Evolutionary conservation across 2,797 vertebrate genomes (phyloP).

Genomic region (Lophius americanus): DNA sequence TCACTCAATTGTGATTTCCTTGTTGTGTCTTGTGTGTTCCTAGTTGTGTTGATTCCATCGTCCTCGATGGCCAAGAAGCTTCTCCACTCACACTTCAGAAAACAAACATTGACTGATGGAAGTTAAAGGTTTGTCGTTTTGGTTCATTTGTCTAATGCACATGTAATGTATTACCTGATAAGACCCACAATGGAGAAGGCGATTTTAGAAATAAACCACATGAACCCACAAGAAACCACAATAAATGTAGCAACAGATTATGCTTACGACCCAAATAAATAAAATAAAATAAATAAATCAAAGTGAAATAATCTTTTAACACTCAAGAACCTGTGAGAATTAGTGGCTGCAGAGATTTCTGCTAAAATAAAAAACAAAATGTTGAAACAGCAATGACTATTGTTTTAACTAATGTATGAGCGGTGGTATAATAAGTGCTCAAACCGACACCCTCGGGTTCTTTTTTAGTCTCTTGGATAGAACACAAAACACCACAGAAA

Average conservation of each 20-base stretch:
- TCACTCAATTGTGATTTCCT: background rate
- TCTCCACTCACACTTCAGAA: background rate
- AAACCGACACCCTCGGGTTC: conserved; percentile 35
- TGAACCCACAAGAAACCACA: too few relatives aligned
- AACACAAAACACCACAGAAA: conserved; percentile 20
- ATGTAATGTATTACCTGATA: background rate
- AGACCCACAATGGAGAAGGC: background rate
- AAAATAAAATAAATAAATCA: too few relatives aligned
- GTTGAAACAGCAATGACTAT: background rate
- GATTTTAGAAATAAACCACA: background rate
- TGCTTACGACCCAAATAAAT: too few relatives aligned
- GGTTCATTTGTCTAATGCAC: background rate
- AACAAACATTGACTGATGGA: background rate
- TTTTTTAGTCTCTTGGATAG: conserved; percentile 37
- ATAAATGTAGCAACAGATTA: background rate
- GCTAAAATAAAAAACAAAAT: too few relatives aligned
- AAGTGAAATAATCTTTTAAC: too few relatives aligned
- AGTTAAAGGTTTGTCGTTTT: background rate
- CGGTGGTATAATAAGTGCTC: conserved; percentile 19
- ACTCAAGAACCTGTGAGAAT: too few relatives aligned
- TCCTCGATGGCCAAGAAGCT: background rate
- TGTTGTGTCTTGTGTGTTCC: background rate
- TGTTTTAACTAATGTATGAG: conserved; percentile 35
- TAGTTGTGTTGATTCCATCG: background rate
- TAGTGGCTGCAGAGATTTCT: too few relatives aligned